Conservation (phyloP, 2,797 vertebrate genomes). For the Neopelma chrysocephalum region DNA sequence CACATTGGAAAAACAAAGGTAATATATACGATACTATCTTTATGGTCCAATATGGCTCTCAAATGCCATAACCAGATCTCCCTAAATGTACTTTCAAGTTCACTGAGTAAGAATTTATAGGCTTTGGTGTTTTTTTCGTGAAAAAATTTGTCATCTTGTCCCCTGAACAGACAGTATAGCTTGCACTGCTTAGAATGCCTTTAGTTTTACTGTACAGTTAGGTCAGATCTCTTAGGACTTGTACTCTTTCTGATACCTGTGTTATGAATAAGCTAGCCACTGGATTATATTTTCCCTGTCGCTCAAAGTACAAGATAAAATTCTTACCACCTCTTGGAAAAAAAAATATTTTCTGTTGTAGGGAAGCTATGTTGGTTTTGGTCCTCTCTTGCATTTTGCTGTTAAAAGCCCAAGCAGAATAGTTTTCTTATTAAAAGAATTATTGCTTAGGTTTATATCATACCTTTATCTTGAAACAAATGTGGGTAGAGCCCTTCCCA, state of each 20-base stretch:
- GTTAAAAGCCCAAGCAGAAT: constrained; percentile 15
- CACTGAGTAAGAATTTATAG: constrained; percentile 42
- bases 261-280: constrained; percentile 46
- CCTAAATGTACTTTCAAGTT: constrained; percentile 28
- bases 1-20: constrained; percentile 52
- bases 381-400: background rate
- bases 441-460: constrained; percentile 47
- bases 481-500: too few relatives aligned
- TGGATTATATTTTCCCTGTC: constrained; percentile 59
- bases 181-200: constrained; percentile 23
- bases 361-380: background rate
- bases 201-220: constrained; percentile 58
- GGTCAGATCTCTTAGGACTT: constrained; percentile 52
- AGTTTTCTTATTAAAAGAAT: constrained; percentile 46
- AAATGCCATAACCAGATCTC: constrained; percentile 17
- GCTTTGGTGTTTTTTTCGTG: background rate
- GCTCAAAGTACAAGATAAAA: constrained; percentile 61
- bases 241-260: constrained; percentile 51
- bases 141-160: background rate
- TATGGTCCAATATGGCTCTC: background rate
- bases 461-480: constrained; percentile 46
- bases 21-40: constrained; percentile 36
- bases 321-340: constrained; percentile 55
- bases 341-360: background rate
- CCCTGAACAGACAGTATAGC: background rate